phyloP scores from a whole-genome alignment of 2,113 vertebrate genomes.

The Parus major region DNA sequence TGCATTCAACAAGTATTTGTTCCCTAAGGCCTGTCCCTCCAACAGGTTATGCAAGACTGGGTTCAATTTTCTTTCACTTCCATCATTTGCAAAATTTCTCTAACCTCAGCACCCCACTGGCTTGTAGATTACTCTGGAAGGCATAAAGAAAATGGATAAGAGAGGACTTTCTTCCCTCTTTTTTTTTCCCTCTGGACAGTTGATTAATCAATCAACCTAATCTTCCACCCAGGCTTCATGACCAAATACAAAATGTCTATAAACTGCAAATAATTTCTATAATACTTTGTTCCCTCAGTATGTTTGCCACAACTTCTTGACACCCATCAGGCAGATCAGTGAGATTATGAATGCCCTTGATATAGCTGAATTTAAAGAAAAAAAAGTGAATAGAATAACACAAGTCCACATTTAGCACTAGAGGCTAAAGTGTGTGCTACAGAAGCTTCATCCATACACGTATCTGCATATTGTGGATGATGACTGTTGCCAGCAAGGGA shows the following conservation, averaged over 20 bases:
- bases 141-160: background rate
- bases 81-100: background rate
- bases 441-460: background rate
- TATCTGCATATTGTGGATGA: background rate
- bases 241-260: background rate
- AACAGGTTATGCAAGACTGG: background rate
- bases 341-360: background rate
- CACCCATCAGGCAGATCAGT: background rate
- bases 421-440: background rate
- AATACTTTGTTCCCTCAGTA: background rate
- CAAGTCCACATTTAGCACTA: background rate
- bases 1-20: background rate
- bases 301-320: background rate
- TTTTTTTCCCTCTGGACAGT: background rate
- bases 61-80: background rate
- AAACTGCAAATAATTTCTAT: background rate
- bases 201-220: background rate
- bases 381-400: background rate
- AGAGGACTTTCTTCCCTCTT: background rate
- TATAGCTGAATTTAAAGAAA: background rate
- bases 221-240: background rate
- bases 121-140: background rate
- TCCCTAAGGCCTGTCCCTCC: background rate
- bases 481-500: background rate
- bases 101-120: background rate